Evolutionary conservation across 2,888 invertebrate species (phyloP).

Genomic region (Meteorus colon): DNA sequence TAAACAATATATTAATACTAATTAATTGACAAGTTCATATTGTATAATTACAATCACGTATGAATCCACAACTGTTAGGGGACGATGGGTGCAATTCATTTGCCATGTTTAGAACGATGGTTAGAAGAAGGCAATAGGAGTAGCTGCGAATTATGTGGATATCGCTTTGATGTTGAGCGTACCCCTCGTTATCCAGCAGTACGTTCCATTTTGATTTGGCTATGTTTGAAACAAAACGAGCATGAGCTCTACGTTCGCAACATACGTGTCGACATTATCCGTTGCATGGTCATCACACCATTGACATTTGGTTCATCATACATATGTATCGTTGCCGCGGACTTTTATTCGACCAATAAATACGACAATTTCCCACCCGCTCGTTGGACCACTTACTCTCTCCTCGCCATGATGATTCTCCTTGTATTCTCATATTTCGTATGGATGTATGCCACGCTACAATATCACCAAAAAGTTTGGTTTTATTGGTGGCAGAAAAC

Average conservation of each 20-base stretch:
- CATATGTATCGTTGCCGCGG: constrained; percentile 74
- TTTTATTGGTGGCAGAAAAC: constrained; percentile 77
- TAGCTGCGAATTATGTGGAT: constrained; percentile 83
- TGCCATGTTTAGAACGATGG: constrained; percentile 85
- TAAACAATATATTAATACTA: constrained; percentile 35
- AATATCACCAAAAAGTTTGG: constrained; percentile 75
- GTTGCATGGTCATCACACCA: constrained; percentile 77
- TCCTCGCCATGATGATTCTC: constrained; percentile 74
- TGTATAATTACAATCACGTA: constrained; percentile 8
- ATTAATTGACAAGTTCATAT: constrained; percentile 18
- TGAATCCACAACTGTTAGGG: constrained; percentile 73
- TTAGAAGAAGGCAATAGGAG: constrained; percentile 82
- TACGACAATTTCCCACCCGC: constrained; percentile 74
- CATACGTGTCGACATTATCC: constrained; percentile 75
- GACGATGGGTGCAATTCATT: constrained; percentile 83
- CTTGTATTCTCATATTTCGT: constrained; percentile 75
- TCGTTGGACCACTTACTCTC: constrained; percentile 74
- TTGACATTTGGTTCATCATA: constrained; percentile 75
- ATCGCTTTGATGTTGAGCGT: constrained; percentile 79
- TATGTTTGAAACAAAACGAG: constrained; percentile 69
- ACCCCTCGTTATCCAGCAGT: constrained; percentile 78
- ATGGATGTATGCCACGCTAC: constrained; percentile 75
- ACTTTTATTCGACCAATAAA: constrained; percentile 74
- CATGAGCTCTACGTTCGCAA: constrained; percentile 66
- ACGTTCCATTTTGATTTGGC: constrained; percentile 78